Conservation (phyloP, 2,888 invertebrate species). For the Ligdia adustata region DNA sequence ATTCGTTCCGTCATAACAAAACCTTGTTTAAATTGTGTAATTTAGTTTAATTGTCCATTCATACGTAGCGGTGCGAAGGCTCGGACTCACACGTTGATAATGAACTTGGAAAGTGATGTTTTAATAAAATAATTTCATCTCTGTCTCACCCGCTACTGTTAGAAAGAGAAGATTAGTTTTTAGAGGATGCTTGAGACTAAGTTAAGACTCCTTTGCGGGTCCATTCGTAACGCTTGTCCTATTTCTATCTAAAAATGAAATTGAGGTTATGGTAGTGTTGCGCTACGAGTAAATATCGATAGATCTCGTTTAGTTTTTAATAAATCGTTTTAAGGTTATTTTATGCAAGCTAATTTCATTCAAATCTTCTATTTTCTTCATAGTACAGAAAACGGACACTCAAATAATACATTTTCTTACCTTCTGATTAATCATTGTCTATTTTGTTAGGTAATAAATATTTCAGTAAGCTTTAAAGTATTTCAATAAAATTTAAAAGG, state of each 20-base stretch:
- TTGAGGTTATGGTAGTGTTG: conserved; percentile 45
- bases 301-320: too few species aligned
- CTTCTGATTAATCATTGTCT: too few species aligned
- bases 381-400: too few species aligned
- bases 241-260: conserved; percentile 62
- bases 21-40: conserved; percentile 65
- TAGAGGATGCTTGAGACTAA: conserved; percentile 38
- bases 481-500: too few species aligned
- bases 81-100: conserved; percentile 75
- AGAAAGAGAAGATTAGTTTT: conserved; percentile 42
- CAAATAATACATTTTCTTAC: too few species aligned
- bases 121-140: conserved; percentile 62
- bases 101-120: conserved; percentile 63
- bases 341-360: too few species aligned
- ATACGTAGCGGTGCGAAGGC: conserved; percentile 49
- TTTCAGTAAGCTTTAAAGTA: too few species aligned
- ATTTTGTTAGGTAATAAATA: too few species aligned
- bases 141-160: conserved; percentile 41
- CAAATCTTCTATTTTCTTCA: too few species aligned
- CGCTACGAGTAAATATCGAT: too few species aligned
- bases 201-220: conserved; percentile 45
- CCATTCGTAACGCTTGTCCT: conserved; percentile 68
- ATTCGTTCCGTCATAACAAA: conserved; percentile 47
- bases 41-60: conserved; percentile 67
- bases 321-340: too few species aligned